Percentiles rank a stretch among this genome's conserved stretches.
Evolutionary conservation across 2,113 vertebrate genomes (phyloP).

Genomic region (Bolborhynchus lineola): DNA sequence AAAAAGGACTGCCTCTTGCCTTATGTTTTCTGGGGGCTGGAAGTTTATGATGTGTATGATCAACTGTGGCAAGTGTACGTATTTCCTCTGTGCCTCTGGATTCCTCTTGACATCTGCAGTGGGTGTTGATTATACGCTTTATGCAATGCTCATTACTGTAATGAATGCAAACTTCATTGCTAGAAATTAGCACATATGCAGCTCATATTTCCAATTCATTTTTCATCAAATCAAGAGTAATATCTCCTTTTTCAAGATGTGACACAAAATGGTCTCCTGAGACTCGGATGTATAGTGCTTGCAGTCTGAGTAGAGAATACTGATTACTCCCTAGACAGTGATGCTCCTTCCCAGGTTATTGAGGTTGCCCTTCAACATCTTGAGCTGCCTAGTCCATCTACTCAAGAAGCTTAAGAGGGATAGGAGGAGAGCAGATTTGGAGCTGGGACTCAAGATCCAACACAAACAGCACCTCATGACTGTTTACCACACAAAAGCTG

Average conservation of each 20-base stretch:
- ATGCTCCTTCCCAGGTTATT: neutral
- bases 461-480: neutral
- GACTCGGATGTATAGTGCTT: neutral
- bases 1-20: neutral
- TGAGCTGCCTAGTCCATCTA: neutral
- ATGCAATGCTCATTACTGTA: constrained; percentile 22
- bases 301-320: neutral
- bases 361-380: neutral
- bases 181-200: constrained; percentile 2
- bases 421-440: neutral
- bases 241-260: constrained; percentile 1
- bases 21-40: neutral
- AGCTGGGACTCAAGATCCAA: neutral
- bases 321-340: neutral
- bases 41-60: constrained; percentile 17
- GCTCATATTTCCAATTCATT: neutral
- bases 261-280: constrained; percentile 3
- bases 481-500: constrained; percentile 46
- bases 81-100: constrained; percentile 10
- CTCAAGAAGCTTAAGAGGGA: neutral
- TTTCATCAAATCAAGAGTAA: constrained; percentile 33
- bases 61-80: neutral
- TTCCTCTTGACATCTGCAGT: constrained; percentile 33
- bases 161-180: constrained; percentile 36
- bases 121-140: constrained; percentile 1